Percentiles rank a stretch among this genome's conserved stretches.
phyloP scores from a whole-genome alignment of 2,113 vertebrate species.

The Onychostruthus taczanowskii region DNA sequence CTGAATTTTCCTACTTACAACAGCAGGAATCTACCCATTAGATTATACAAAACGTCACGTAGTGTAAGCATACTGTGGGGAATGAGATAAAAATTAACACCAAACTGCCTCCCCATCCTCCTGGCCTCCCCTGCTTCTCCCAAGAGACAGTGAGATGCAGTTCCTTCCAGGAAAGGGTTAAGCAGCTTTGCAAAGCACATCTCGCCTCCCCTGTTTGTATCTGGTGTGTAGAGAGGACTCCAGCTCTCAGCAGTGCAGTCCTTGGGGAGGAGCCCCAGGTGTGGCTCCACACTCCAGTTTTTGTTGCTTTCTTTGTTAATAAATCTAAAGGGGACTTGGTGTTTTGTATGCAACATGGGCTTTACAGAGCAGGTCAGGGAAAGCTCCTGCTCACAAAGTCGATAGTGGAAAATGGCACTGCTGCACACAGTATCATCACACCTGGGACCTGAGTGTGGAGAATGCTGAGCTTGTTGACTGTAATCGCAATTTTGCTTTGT shows the following conservation, averaged over 20 bases:
- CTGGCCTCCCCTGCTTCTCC: accelerated
- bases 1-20: neutral
- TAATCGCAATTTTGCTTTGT: constrained; percentile 1
- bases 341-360: neutral
- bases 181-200: neutral
- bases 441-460: constrained; percentile 15
- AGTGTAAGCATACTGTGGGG: neutral
- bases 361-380: neutral
- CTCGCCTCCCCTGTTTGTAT: neutral
- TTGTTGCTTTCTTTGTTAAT: constrained; percentile 33
- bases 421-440: neutral
- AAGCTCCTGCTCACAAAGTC: neutral
- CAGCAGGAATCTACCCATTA: neutral
- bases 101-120: too few species aligned
- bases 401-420: neutral
- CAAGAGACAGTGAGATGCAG: neutral
- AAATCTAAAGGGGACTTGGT: neutral
- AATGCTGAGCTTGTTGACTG: neutral
- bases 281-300: neutral
- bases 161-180: neutral
- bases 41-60: neutral
- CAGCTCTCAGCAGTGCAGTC: neutral
- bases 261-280: neutral
- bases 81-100: neutral
- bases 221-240: neutral